Evolutionary conservation across 2,797 vertebrate species (phyloP).

Genomic region (Crocidura indochinensis): DNA sequence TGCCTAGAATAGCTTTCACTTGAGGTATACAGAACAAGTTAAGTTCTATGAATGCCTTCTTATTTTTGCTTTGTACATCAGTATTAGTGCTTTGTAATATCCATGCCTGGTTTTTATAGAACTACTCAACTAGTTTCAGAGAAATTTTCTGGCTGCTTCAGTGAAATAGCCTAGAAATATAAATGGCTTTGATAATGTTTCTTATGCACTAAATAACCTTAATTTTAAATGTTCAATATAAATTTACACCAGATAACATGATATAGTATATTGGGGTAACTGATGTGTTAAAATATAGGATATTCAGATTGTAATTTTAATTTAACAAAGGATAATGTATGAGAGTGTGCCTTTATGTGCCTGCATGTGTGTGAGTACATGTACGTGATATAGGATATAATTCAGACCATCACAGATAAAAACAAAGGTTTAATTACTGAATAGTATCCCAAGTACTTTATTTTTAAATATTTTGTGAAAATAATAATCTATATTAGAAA

Average conservation of each 20-base stretch:
- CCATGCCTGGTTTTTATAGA: conserved; percentile 10
- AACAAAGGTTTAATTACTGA: no score
- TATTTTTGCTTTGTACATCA: not conserved
- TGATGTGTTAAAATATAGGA: not conserved
- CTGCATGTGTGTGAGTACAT: no score
- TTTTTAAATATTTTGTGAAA: not conserved
- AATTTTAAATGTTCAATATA: not conserved
- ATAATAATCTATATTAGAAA: not conserved
- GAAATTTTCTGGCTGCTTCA: not conserved
- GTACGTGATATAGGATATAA: no score
- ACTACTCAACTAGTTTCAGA: conserved; percentile 55
- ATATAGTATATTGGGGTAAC: not conserved
- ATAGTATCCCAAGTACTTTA: not conserved
- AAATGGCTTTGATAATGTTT: conserved; percentile 14
- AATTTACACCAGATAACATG: not conserved
- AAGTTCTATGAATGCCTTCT: conserved; percentile 18
- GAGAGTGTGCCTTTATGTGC: no score
- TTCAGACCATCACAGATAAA: no score
- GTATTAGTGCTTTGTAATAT: no score
- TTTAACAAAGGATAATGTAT: not conserved
- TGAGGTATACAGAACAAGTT: conserved; percentile 26
- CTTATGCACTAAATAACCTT: not conserved
- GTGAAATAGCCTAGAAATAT: conserved; percentile 13
- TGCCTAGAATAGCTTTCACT: conserved; percentile 30
- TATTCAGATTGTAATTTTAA: conserved; percentile 40